Conservation (phyloP, 1,140 invertebrate genomes). For the Nixonia krombeini region DNA sequence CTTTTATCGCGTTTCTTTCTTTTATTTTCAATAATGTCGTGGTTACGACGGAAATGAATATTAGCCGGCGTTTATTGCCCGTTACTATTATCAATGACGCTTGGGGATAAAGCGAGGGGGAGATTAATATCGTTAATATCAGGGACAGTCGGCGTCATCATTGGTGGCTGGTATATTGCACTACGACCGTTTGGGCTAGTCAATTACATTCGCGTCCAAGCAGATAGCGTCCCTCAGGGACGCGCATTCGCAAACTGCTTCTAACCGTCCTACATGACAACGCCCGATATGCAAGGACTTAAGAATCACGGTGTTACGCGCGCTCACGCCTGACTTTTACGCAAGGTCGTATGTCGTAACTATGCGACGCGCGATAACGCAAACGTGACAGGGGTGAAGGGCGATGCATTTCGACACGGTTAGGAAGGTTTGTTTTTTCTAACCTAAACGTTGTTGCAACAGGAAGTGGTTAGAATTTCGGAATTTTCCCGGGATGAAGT, state of each 20-base stretch:
- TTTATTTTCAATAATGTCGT: too few relatives aligned
- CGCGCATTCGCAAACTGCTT: slow-evolving; percentile 43
- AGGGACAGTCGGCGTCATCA: slow-evolving; percentile 39
- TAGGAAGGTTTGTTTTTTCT: too few relatives aligned
- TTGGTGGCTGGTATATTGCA: slow-evolving; percentile 44
- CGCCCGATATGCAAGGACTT: slow-evolving; percentile 21
- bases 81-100: slow-evolving; percentile 22
- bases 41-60: not conserved
- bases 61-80: not conserved
- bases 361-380: not conserved
- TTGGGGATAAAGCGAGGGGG: slow-evolving; percentile 24
- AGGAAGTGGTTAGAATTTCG: too few relatives aligned
- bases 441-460: too few relatives aligned
- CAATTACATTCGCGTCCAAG: slow-evolving; percentile 44
- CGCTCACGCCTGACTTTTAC: slow-evolving; percentile 21
- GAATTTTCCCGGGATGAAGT: too few relatives aligned
- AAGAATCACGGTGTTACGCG: slow-evolving; percentile 31
- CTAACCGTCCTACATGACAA: slow-evolving; percentile 35
- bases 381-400: not conserved
- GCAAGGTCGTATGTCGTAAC: slow-evolving; percentile 4
- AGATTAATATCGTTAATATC: slow-evolving; percentile 43
- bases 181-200: slow-evolving; percentile 43
- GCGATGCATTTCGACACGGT: too few relatives aligned
- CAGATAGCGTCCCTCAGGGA: slow-evolving; percentile 44
- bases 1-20: not conserved